Evolutionary conservation across 2,113 vertebrate species (phyloP).

Genomic region (Suncus etruscus): DNA sequence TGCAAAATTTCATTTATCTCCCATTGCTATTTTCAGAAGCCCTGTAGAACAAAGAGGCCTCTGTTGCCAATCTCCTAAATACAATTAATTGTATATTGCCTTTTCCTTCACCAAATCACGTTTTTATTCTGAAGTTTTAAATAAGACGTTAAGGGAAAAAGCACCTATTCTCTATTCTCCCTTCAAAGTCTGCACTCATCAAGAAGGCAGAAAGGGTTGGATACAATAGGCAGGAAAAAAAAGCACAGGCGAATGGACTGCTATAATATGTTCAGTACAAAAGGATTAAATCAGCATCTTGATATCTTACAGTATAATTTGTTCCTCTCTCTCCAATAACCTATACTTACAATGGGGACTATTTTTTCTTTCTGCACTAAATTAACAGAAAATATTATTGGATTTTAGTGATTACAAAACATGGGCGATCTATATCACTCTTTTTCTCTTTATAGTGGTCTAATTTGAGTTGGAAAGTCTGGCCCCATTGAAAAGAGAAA

Average conservation of each 20-base stretch:
- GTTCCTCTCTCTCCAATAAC: constrained; percentile 54
- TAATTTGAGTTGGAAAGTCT: constrained; percentile 2
- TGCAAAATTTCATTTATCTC: constrained; percentile 57
- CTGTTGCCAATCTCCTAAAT: not conserved
- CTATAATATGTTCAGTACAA: constrained; percentile 36
- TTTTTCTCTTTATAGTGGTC: constrained; percentile 24
- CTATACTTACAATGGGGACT: constrained; percentile 27
- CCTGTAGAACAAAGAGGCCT: constrained; percentile 20
- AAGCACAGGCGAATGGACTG: not conserved
- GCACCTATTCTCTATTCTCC: constrained; percentile 31
- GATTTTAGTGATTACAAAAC: constrained; percentile 38
- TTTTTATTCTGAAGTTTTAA: constrained; percentile 67
- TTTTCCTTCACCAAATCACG: constrained; percentile 59
- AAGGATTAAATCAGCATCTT: constrained; percentile 33
- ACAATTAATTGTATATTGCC: constrained; percentile 3
- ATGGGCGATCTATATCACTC: not conserved
- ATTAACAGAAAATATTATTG: constrained; percentile 50
- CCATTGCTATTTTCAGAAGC: constrained; percentile 58
- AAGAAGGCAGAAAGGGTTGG: constrained; percentile 32
- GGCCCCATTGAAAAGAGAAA: not conserved
- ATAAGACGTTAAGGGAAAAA: constrained; percentile 18
- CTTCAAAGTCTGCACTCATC: constrained; percentile 51
- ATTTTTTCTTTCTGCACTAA: constrained; percentile 28
- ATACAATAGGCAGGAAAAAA: not conserved
- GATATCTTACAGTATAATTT: not conserved